phyloP scores from a whole-genome alignment of 2,113 vertebrate species.

The Clinocottus analis region DNA sequence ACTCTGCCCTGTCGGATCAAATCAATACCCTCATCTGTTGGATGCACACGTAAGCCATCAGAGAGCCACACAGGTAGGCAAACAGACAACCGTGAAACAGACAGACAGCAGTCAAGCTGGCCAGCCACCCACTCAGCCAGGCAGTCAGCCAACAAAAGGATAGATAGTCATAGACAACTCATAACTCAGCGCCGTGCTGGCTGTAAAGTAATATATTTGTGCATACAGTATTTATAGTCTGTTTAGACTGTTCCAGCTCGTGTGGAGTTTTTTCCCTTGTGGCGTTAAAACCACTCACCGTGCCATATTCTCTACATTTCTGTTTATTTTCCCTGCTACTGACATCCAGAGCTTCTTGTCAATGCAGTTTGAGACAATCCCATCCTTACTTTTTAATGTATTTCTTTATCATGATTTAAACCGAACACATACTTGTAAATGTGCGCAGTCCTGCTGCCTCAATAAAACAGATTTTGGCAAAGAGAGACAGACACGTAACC shows the following conservation, averaged over 20 bases:
- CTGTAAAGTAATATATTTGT: slow-evolving; percentile 51
- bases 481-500: slow-evolving; percentile 4
- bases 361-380: background rate
- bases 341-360: slow-evolving; percentile 33
- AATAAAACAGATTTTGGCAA: slow-evolving; percentile 10
- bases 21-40: slow-evolving; percentile 66
- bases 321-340: slow-evolving; percentile 45
- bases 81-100: slow-evolving; percentile 24
- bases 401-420: slow-evolving; percentile 1
- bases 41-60: slow-evolving; percentile 5
- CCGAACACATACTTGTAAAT: background rate
- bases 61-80: slow-evolving; percentile 41
- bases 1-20: slow-evolving; percentile 39
- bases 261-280: slow-evolving; percentile 10
- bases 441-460: background rate
- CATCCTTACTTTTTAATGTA: background rate
- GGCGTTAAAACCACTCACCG: slow-evolving; percentile 37
- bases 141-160: slow-evolving; percentile 55
- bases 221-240: slow-evolving; percentile 66
- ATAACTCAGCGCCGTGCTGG: slow-evolving; percentile 39
- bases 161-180: slow-evolving; percentile 54
- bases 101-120: slow-evolving; percentile 35
- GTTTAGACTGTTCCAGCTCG: slow-evolving; percentile 44
- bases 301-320: slow-evolving; percentile 29
- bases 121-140: slow-evolving; percentile 64